phyloP scores from a whole-genome alignment of 1,140 invertebrate genomes.

The Tetragnatha versicolor region DNA sequence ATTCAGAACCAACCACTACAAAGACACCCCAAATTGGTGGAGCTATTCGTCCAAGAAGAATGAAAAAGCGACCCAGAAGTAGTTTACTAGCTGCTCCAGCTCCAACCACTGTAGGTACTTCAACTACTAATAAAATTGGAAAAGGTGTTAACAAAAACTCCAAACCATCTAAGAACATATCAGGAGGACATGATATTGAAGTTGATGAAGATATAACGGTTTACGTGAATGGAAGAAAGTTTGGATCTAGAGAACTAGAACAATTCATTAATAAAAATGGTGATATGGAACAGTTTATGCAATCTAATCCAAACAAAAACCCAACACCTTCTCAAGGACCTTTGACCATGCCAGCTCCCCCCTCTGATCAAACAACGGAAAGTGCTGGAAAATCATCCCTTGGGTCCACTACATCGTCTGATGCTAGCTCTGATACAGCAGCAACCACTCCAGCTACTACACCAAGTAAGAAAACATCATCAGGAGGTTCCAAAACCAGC shows the following conservation, averaged over 20 bases:
- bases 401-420: no score
- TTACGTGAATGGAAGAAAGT: background rate
- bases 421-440: background rate
- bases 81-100: background rate
- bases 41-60: no score
- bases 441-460: background rate
- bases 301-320: background rate
- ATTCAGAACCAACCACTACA: constrained; percentile 1
- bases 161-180: background rate
- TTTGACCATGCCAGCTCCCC: constrained; percentile 4
- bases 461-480: background rate
- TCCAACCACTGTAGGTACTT: background rate
- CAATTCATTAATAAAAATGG: background rate
- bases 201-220: constrained; percentile 4
- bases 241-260: background rate
- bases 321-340: background rate
- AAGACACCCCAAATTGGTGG: no score
- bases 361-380: background rate
- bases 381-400: background rate
- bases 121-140: background rate
- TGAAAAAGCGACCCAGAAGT: no score
- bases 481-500: background rate
- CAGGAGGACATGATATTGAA: background rate
- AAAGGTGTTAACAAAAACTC: background rate
- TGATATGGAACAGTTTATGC: background rate